Conservation (phyloP, 2,797 vertebrate genomes). For the Lateolabrax maculatus region DNA sequence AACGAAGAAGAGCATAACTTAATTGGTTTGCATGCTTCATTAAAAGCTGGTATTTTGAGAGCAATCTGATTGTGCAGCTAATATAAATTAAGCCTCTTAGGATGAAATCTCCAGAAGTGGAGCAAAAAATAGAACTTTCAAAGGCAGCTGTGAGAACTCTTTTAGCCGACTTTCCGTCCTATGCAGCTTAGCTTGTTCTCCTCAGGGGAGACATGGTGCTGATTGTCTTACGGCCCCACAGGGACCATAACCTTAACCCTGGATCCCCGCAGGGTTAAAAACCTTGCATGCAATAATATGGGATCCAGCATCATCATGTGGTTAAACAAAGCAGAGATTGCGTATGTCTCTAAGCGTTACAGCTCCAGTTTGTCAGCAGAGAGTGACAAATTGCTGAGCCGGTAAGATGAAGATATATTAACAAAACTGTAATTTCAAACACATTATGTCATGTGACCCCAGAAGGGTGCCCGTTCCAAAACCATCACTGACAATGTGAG, state of each 20-base stretch:
- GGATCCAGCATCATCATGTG: slow-evolving; percentile 15
- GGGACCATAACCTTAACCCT: no score
- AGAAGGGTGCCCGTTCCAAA: slow-evolving; percentile 18
- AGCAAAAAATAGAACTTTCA: slow-evolving; percentile 70
- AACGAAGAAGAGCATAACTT: slow-evolving; percentile 57
- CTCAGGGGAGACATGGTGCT: slow-evolving; percentile 50
- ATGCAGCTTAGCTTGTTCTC: slow-evolving; percentile 60
- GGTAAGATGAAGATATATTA: slow-evolving; percentile 4
- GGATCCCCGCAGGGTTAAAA: slow-evolving; percentile 51
- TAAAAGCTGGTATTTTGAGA: slow-evolving; percentile 76
- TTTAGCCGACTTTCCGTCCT: slow-evolving; percentile 49
- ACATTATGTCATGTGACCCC: slow-evolving; percentile 7
- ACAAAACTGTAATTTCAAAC: slow-evolving; percentile 20
- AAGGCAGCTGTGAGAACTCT: slow-evolving; percentile 61
- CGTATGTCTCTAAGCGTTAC: not conserved
- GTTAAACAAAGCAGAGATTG: slow-evolving; percentile 8
- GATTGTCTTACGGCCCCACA: slow-evolving; percentile 57
- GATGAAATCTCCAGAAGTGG: slow-evolving; percentile 65
- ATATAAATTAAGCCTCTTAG: slow-evolving; percentile 78
- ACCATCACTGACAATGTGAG: slow-evolving; percentile 23
- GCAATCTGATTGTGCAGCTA: slow-evolving; percentile 71
- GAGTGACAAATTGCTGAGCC: not conserved
- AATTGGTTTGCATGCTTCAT: slow-evolving; percentile 75
- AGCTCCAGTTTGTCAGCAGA: not conserved
- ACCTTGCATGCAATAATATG: not conserved